Percentiles rank a stretch among this genome's conserved stretches.
phyloP scores from a whole-genome alignment of 1,140 invertebrate species.

The Chironomus tepperi region DNA sequence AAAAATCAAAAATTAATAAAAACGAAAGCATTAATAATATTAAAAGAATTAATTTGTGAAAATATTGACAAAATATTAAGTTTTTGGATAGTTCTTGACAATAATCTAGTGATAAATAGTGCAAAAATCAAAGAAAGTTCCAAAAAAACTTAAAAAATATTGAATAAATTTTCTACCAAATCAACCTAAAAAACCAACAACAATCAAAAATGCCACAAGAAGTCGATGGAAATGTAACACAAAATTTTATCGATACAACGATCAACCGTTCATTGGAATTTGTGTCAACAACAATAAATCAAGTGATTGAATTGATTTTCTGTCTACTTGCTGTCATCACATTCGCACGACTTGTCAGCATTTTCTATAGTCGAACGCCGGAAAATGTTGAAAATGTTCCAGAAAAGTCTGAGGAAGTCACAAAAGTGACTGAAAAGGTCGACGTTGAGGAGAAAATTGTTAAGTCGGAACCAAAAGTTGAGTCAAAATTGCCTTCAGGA shows the following conservation, averaged over 20 bases:
- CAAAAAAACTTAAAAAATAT: too few species aligned
- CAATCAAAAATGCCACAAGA: background rate
- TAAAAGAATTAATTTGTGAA: too few species aligned
- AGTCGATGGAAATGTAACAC: background rate
- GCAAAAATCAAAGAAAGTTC: too few species aligned
- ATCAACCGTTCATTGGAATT: background rate
- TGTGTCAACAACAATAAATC: background rate
- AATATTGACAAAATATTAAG: too few species aligned
- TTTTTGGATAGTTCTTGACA: too few species aligned
- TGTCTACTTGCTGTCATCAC: background rate
- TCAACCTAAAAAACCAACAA: too few species aligned
- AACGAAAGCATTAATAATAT: too few species aligned
- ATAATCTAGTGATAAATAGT: too few species aligned
- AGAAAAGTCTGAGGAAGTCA: background rate
- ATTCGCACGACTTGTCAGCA: background rate
- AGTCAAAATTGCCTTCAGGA: background rate
- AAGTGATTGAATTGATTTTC: background rate
- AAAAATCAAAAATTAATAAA: too few species aligned
- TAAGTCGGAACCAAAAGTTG: background rate
- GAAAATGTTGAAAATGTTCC: background rate
- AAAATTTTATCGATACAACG: background rate
- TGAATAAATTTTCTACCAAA: too few species aligned
- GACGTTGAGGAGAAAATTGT: background rate
- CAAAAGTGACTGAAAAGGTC: background rate
- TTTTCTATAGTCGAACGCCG: background rate